phyloP scores from a whole-genome alignment of 2,888 invertebrate genomes.

The Latheticus oryzae region DNA sequence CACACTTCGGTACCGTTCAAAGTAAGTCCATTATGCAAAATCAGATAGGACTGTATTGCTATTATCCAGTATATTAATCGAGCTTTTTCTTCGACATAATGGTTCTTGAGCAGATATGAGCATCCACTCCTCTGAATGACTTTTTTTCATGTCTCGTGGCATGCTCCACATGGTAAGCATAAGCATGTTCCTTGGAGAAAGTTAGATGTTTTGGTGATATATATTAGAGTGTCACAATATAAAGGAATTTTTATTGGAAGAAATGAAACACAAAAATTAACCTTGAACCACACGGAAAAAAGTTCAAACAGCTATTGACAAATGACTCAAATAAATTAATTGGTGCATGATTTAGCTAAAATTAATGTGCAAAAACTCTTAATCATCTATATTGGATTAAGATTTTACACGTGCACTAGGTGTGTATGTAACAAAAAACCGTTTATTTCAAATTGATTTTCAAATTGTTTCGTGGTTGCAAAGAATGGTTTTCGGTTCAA shows the following conservation, averaged over 20 bases:
- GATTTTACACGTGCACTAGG: slow-evolving; percentile 25
- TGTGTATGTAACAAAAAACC: slow-evolving; percentile 5
- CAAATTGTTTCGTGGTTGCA: background rate
- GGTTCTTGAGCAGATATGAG: slow-evolving; percentile 6
- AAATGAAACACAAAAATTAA: too few relatives aligned
- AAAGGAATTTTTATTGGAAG: slow-evolving; percentile 5
- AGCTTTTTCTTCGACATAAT: slow-evolving; percentile 26
- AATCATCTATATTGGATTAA: slow-evolving; percentile 21
- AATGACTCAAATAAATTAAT: slow-evolving; percentile 32
- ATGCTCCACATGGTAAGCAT: slow-evolving; percentile 26
- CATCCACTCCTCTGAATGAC: background rate
- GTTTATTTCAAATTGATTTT: slow-evolving; percentile 5
- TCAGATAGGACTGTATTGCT: slow-evolving; percentile 29
- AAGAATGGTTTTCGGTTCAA: slow-evolving; percentile 1
- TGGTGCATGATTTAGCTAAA: slow-evolving; percentile 28
- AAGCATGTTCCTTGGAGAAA: slow-evolving; percentile 1
- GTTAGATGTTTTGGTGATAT: slow-evolving; percentile 6
- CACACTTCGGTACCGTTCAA: slow-evolving; percentile 39
- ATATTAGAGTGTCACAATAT: slow-evolving; percentile 10
- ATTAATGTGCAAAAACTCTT: slow-evolving; percentile 23
- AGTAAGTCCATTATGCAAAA: slow-evolving; percentile 31
- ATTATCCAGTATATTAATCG: slow-evolving; percentile 25
- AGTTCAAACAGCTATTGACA: slow-evolving; percentile 1
- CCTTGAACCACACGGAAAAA: slow-evolving; percentile 18
- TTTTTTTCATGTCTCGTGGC: slow-evolving; percentile 7